Evolutionary conservation across 92 coral and sea anemone species (phyloP), one percentile per base, ranked within the genome.

Genomic region (Chrysogorgia sp.): DNA sequence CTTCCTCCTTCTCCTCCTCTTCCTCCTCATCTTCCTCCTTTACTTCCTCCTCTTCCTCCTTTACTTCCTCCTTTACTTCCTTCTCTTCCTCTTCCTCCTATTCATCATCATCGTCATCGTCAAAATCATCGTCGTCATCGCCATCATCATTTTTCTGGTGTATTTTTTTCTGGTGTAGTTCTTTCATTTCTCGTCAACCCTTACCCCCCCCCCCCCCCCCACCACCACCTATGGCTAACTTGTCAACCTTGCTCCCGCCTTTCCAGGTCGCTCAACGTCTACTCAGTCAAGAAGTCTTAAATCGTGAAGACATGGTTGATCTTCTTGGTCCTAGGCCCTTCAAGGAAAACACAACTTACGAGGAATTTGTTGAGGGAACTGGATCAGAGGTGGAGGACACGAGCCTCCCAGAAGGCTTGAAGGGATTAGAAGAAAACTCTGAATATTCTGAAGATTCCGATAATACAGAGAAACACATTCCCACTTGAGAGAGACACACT

Each of bases 361-460:
- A 96, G 74, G 99, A 96, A 62, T 96, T 96, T 67, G 99, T 96
- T 2, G 99, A 86, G 56, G 99, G 99, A 19, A 96, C 99, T 71
- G 99, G 99, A n/a, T 82, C 97, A 32, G 97, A 96, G 68, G 72
- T 84, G 4, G 99, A 96, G 66, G 97, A 96, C 77, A 96, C 99
- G 2, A 83, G 89, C 68, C 86, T 96, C 64, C 99, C 99, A 30
- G 91, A 96, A 79, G 99, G 99, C 7, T 80, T 96, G 0, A 90
- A 96, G 69, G 99, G 97, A 33, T 70, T 96, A 43, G 81, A 91
- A 61, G 92, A 90, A 41, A 81, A 62, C 32, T 47, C 53, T 47
- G 53, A 15, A 45, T 55, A 26, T 48, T 69, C 76, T 0, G 79
- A 28, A 25, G 58, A 24, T 34, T 32, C 71, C 48, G 71, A 58